These are phyloP conservation scores for Lophius piscatorius DNA, from an alignment of 2,113 vertebrate genomes.

Conservation along the genomic window DNA sequence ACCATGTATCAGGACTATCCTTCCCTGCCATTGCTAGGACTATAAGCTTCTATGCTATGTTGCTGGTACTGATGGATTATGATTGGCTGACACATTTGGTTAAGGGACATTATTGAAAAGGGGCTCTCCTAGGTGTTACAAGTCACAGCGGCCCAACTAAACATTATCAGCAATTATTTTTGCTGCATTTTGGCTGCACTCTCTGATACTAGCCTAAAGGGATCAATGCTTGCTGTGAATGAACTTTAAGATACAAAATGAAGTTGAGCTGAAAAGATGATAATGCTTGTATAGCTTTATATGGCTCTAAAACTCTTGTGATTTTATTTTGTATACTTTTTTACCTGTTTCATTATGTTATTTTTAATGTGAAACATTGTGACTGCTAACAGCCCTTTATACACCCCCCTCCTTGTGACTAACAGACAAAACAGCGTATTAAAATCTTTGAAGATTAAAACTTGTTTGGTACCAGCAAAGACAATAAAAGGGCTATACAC, in stretches of 20 bases:
- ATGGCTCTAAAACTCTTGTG: slow-evolving; percentile 49
- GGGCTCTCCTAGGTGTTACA: slow-evolving; percentile 30
- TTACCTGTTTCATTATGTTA: slow-evolving; percentile 37
- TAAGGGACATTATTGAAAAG: slow-evolving; percentile 48
- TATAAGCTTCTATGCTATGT: slow-evolving; percentile 23
- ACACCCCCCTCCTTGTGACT: slow-evolving; percentile 59
- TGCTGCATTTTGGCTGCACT: slow-evolving; percentile 52
- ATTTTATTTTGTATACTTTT: slow-evolving; percentile 53
- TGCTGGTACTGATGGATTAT: slow-evolving; percentile 29
- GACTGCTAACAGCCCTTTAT: slow-evolving; percentile 61
- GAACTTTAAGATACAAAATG: slow-evolving; percentile 62
- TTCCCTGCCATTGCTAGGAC: slow-evolving; percentile 35
- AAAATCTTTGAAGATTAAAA: slow-evolving; percentile 82
- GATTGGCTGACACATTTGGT: slow-evolving; percentile 29
- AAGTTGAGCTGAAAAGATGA: slow-evolving; percentile 58
- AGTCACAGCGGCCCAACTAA: slow-evolving; percentile 33
- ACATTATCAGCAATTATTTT: slow-evolving; percentile 35
- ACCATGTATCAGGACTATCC: slow-evolving; percentile 30
- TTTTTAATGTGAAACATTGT: slow-evolving; percentile 58
- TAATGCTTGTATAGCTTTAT: slow-evolving; percentile 59
- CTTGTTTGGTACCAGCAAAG: slow-evolving; percentile 66
- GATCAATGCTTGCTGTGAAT: slow-evolving; percentile 74
- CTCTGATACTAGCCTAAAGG: slow-evolving; percentile 54
- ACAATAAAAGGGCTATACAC: slow-evolving; percentile 75
- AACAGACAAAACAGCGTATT: slow-evolving; percentile 76